Evolutionary conservation across 2,797 vertebrate species (phyloP), one percentile per base, ranked within the genome.

Genomic region (Perodicticus potto): DNA sequence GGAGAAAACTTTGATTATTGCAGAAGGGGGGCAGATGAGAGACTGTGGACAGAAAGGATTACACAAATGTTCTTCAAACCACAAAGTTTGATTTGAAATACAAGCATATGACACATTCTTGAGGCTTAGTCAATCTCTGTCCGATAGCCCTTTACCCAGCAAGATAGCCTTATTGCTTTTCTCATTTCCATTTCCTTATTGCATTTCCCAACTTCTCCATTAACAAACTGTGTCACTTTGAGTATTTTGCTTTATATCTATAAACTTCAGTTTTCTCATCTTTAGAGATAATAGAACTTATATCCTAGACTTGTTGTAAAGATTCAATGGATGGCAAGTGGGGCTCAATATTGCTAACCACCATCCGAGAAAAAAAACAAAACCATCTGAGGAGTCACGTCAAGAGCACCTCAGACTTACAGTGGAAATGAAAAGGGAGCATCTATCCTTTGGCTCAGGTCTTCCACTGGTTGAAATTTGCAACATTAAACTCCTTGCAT

Each of bases 51-150:
- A 80, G 11, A 88, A 29, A 43, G 23, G 2, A 80, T 27, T 19
- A n/a, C 49, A 12, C 77, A 20, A 13, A 14, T 82, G 29, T 61
- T 83, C 43, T 91, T 88, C 20, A 40, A 55, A 61, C 45, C 17
- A 43, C 12, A 34, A 17, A 45, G 55, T 45, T 91, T 13, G 34
- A 55, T 87, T 55, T 32, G 29, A 78, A 14, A 1, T 7, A 40
- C 57, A 37, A 23, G 1, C 70, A 0, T 40, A 16, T 0, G 17
- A 12, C 19, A 22, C 7, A 10, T 29, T 12, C 2, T 27, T 12
- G 5, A 27, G 10, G 4, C 10, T 37, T 92, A 76, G 17, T 84
- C 55, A 53, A 55, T 0, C n/a, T 67, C 53, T 78, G 2, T 1
- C 2, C 16, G 61, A 82, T n/a, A 53, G 32, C 5, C 34, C 23